phyloP scores from a whole-genome alignment of 23 tunicate species.

The Styela plicata region DNA sequence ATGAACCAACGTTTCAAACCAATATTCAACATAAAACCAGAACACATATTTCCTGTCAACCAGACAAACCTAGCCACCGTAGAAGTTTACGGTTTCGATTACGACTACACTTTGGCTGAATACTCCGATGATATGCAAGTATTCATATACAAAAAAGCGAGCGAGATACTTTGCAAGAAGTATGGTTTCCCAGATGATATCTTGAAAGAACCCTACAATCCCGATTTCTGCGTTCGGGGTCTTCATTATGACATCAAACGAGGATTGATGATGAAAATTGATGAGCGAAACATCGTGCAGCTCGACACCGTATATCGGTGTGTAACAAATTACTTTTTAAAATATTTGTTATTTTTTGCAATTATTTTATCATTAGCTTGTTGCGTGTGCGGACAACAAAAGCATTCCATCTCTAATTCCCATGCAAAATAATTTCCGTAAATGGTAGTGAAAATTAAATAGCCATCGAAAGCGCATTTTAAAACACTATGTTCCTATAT shows the following conservation, averaged over 20 bases:
- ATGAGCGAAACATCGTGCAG: constrained; percentile 76
- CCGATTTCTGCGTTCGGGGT: constrained; percentile 93
- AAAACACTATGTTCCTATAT: no score
- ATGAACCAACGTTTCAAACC: constrained; percentile 10
- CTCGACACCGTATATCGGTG: constrained; percentile 72
- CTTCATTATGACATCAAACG: constrained; percentile 83
- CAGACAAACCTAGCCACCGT: constrained; percentile 64
- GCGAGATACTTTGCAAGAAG: constrained; percentile 48
- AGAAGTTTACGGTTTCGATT: constrained; percentile 88
- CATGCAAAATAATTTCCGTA: no score
- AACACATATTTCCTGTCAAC: constrained; percentile 73
- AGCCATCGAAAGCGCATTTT: no score
- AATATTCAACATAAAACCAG: background rate
- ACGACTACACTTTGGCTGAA: constrained; percentile 97
- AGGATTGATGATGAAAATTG: constrained; percentile 93
- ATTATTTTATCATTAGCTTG: no score
- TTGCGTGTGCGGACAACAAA: no score
- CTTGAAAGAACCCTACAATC: constrained; percentile 29
- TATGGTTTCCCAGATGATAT: constrained; percentile 70
- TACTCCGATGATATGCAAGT: constrained; percentile 85
- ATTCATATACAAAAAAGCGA: constrained; percentile 76
- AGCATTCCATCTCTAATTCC: no score
- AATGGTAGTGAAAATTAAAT: no score
- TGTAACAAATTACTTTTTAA: background rate
- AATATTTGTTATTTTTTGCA: no score